Evolutionary conservation across 1,140 invertebrate genomes (phyloP), one percentile per base, ranked within the genome.

Genomic region (Lethrus apterus): DNA sequence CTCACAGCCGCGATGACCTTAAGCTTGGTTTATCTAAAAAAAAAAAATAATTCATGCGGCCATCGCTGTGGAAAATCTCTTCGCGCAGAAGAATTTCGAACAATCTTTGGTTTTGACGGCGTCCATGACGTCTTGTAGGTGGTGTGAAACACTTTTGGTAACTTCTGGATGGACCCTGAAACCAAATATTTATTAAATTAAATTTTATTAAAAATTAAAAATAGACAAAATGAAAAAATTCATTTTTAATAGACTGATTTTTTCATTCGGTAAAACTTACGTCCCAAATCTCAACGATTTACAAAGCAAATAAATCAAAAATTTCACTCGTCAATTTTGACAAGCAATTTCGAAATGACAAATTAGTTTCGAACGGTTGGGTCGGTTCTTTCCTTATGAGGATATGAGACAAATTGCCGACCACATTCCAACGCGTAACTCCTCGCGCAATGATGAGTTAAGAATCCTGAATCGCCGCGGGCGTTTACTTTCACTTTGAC

Each of bases 91-190:
- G 59, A 78, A 79, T 58, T 64, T 64, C 14, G 70, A 73, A 50
- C 77, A 80, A 50, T 78, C 71, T 55, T 71, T 66, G 23, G 58
- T 66, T 54, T 71, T 71, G 4, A 80, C 70, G 5, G 77, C 76
- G 14, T 69, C 66, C 72, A 79, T 79, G 13, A 79, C 77, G 51
- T 79, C 74, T 35, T 73, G 67, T 15, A 80, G 68, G 50, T 80
- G 76, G 44, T 63, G 57, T 14, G 72, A 73, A 23, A 78, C 71
- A 8, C 68, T 67, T 8, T 55, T 55, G 3, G 66, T 67, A 14
- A 74, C 65, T n/a, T 60, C 64, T n/a, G 73, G 70, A 61, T 77
- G 71, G 18, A 77, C 66, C 55, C 76, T 77, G 56, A 17, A 68
- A 71, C 50, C 55, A 56, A 52, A 48, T 46, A 52, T 45, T 20